Conservation (phyloP, 2,113 vertebrate genomes). For the Siniperca knerii region DNA sequence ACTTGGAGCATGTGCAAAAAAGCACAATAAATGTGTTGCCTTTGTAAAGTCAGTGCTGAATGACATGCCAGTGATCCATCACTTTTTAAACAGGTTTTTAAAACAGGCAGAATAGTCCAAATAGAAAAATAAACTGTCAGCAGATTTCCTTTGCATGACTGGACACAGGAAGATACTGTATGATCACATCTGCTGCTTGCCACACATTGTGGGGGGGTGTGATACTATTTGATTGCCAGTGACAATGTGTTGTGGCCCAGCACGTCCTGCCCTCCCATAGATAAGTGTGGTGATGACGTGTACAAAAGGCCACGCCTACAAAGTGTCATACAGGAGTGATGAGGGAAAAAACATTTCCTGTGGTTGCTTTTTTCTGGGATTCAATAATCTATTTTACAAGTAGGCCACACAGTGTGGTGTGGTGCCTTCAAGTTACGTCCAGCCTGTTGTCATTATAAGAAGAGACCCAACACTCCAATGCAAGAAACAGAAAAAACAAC, state of each 20-base stretch:
- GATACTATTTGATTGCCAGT: slow-evolving; percentile 67
- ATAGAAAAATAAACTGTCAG: slow-evolving; percentile 51
- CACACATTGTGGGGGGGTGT: slow-evolving; percentile 27
- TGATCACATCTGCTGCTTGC: slow-evolving; percentile 53
- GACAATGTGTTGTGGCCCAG: slow-evolving; percentile 38
- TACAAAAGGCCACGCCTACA: slow-evolving; percentile 12
- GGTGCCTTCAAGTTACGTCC: neutral
- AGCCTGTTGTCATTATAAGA: neutral
- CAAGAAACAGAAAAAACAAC: neutral
- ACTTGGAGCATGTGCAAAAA: neutral
- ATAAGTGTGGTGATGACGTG: slow-evolving; percentile 57
- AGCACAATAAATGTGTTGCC: neutral
- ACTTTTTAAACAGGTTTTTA: neutral
- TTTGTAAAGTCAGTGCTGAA: neutral
- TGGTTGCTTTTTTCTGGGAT: slow-evolving; percentile 18
- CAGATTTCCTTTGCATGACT: slow-evolving; percentile 68
- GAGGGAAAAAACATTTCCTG: slow-evolving; percentile 15
- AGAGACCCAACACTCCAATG: neutral
- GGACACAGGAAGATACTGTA: slow-evolving; percentile 47
- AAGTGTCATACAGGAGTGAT: neutral
- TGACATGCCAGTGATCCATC: slow-evolving; percentile 15
- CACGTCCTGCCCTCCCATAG: slow-evolving; percentile 40
- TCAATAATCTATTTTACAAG: neutral
- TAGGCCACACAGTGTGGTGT: neutral
- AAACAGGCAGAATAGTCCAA: slow-evolving; percentile 9